Conservation (phyloP, 2,113 vertebrate genomes). For the Notothenia rossii region DNA sequence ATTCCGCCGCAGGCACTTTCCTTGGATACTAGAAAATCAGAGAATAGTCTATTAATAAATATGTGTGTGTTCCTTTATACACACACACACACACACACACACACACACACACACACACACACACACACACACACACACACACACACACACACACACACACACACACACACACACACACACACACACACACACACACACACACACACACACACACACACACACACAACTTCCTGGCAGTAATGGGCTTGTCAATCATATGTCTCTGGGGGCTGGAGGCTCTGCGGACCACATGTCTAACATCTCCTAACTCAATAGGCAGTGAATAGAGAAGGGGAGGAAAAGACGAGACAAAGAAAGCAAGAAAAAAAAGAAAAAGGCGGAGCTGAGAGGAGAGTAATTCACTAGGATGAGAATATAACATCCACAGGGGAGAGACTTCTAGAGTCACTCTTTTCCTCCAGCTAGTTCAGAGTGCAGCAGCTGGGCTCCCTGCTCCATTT, state of each 20-base stretch:
- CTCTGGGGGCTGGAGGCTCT: constrained; percentile 45
- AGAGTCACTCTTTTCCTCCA: too few species aligned
- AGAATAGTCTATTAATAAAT: constrained; percentile 23
- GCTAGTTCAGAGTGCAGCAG: too few species aligned
- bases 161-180: constrained; percentile 7
- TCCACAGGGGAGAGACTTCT: too few species aligned
- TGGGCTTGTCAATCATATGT: constrained; percentile 58
- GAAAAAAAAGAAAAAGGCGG: neutral
- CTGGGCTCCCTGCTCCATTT: too few species aligned
- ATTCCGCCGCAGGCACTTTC: constrained; percentile 89
- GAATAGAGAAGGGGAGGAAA: neutral
- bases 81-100: constrained; percentile 3
- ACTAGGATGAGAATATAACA: neutral
- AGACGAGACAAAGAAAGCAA: neutral
- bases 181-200: constrained; percentile 11
- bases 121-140: constrained; percentile 18
- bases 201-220: constrained; percentile 2
- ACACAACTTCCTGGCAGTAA: constrained; percentile 66
- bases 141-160: constrained; percentile 9
- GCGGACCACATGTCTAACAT: constrained; percentile 35
- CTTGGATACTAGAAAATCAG: constrained; percentile 86
- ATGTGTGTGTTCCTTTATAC: neutral
- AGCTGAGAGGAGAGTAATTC: neutral
- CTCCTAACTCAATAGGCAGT: constrained; percentile 13
- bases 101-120: constrained; percentile 6